phyloP scores from a whole-genome alignment of 1,140 invertebrate species.

The Myzus persicae region DNA sequence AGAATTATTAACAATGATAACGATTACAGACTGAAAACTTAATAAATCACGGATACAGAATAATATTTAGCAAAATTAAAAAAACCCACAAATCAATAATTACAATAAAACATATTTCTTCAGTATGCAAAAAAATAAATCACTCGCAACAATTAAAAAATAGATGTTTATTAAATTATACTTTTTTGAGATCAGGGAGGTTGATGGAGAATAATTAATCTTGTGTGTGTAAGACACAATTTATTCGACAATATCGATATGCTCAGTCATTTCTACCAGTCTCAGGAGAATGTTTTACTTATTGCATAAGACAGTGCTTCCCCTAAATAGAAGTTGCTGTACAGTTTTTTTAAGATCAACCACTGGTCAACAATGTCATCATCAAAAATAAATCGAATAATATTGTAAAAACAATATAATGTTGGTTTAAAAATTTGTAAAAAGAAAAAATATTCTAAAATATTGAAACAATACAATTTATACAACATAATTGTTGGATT shows the following conservation, averaged over 20 bases:
- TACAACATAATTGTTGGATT: neutral
- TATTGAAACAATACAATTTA: neutral
- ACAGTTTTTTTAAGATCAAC: neutral
- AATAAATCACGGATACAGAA: neutral
- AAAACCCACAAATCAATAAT: neutral
- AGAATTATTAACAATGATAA: neutral
- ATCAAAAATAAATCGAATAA: neutral
- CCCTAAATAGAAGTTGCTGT: neutral
- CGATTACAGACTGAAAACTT: neutral
- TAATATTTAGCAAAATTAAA: neutral
- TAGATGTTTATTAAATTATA: neutral
- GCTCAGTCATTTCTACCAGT: neutral
- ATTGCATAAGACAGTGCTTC: neutral
- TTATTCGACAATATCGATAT: neutral
- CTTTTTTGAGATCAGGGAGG: neutral
- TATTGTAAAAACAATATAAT: neutral
- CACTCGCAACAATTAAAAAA: neutral
- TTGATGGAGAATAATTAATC: slow-evolving; percentile 4
- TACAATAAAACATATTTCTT: neutral
- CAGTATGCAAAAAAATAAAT: neutral
- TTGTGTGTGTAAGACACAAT: neutral
- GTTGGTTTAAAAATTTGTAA: neutral
- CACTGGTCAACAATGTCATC: neutral
- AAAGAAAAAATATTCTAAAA: neutral
- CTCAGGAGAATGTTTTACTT: neutral